phyloP scores from a whole-genome alignment of 2,797 vertebrate genomes.

The Alectoris magna region DNA sequence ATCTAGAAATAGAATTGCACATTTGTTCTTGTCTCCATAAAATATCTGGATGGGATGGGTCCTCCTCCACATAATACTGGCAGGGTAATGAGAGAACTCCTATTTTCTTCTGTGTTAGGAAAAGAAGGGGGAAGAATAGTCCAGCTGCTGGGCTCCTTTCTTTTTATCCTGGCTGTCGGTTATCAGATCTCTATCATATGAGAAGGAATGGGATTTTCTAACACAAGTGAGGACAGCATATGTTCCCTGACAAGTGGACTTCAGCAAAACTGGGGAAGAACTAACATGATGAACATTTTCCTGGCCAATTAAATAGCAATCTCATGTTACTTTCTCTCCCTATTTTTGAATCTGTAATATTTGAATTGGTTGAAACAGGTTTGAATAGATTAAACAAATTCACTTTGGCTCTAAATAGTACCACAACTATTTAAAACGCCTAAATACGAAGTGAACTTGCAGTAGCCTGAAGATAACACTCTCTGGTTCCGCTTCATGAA shows the following conservation, averaged over 20 bases:
- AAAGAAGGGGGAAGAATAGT: not conserved
- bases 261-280: not conserved
- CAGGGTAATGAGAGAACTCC: not conserved
- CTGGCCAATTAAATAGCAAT: not conserved
- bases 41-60: not conserved
- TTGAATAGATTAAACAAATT: not conserved
- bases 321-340: not conserved
- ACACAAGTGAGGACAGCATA: not conserved
- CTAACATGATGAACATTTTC: not conserved
- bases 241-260: not conserved
- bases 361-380: not conserved
- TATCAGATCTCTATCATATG: not conserved
- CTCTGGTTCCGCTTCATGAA: not conserved
- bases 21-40: not conserved
- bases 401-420: not conserved
- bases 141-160: not conserved
- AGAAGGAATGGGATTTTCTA: not conserved
- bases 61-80: not conserved
- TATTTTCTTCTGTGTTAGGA: not conserved
- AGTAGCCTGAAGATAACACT: not conserved
- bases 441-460: not conserved
- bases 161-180: not conserved
- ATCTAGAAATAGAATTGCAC: not conserved
- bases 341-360: not conserved
- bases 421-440: not conserved